Base-by-base conservation (phyloP, 2,797 vertebrate species). In the Mico argentatus region DNA sequence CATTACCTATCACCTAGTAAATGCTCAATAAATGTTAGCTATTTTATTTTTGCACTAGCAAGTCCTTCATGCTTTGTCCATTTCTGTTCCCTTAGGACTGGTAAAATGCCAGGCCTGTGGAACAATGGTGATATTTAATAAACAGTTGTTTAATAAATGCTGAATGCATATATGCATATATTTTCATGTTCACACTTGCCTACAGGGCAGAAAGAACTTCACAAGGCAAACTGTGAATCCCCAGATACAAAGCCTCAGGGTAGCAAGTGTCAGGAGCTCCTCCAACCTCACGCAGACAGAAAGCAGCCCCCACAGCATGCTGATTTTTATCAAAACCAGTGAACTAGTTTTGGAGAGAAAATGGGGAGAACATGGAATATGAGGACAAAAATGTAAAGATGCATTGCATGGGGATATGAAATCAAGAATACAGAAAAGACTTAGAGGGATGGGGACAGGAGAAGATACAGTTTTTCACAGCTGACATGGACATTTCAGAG, bases 21-120 rank as follows among this genome's bases (percentile, higher is more conserved):
- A 90, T 24, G 33, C 39, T 77, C 59, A 55, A 61, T 79, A 75
- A 89, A 67, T 59, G 26, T 39, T 22, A 33, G 30, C 15, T 76
- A 30, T 72, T 89, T 83, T 93, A n/a, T 76, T 80, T 95, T 82
- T 75, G 83, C 36, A 79, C 79, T 41, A 72, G 9, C 93, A 87
- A 84, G 22, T 46, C 64, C 59, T 61, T 46, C 61, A 55, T 70
- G 84, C 48, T 22, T 90, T 44, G 1, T 72, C 52, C n/a, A 7
- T 76, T 70, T 84, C 79, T 50, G 64, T 39, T 81, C 44, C n/a
- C 41, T 44, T 15, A 44, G 19, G 24, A 75, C 27, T 41, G 61
- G 20, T 41, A 88, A 96, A 86, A 46, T n/a, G 33, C 39, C 75
- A 83, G 24, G 44, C 7, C 36, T 52, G 3, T 75, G 76, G 24